These are phyloP conservation scores for Dyspetes luteomarginatus DNA, from an alignment of 2,888 invertebrate genomes.

Conservation along the genomic window DNA sequence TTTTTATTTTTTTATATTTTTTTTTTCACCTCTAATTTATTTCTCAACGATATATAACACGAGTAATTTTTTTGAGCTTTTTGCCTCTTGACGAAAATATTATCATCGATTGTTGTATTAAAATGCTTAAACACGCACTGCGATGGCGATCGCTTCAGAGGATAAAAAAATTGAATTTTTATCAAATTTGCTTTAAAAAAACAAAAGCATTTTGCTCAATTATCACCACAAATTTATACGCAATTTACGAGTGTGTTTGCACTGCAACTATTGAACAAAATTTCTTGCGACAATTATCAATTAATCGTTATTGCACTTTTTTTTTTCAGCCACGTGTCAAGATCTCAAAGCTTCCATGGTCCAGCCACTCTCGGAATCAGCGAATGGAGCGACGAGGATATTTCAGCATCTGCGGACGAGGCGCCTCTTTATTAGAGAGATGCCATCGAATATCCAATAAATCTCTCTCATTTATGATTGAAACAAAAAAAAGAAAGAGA, in stretches of 20 bases:
- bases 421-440: constrained; percentile 71
- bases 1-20: constrained; percentile 64
- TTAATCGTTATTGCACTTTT: constrained; percentile 53
- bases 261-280: constrained; percentile 14
- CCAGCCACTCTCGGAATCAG: constrained; percentile 83
- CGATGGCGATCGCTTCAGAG: background rate
- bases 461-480: background rate
- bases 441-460: constrained; percentile 16
- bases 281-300: background rate
- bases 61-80: constrained; percentile 23
- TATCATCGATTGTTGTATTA: constrained; percentile 15
- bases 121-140: constrained; percentile 37
- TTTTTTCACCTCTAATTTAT: constrained; percentile 58
- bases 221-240: background rate
- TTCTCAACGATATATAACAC: background rate
- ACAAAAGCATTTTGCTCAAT: too few relatives aligned
- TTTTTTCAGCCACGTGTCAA: constrained; percentile 85
- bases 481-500: too few relatives aligned
- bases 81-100: background rate
- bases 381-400: constrained; percentile 78
- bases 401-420: constrained; percentile 77
- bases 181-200: constrained; percentile 29
- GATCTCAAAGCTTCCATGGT: constrained; percentile 87
- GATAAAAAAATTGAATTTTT: background rate
- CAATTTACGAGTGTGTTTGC: constrained; percentile 37